Evolutionary conservation across 2,888 invertebrate genomes (phyloP).

Genomic region (Plagodis pulveraria): DNA sequence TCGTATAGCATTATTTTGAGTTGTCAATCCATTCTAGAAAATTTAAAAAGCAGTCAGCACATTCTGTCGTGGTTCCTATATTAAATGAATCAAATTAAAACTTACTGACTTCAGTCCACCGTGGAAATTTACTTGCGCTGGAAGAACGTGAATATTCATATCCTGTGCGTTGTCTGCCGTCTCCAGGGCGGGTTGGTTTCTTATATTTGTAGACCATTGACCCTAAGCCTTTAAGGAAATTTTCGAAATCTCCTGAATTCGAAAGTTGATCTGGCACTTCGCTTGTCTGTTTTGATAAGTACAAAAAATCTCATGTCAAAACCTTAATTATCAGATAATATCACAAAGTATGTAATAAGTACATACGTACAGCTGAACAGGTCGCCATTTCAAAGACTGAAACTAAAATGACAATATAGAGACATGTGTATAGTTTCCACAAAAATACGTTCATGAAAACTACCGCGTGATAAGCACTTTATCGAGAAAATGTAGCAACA

Average conservation of each 20-base stretch:
- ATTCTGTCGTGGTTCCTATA: constrained; percentile 10
- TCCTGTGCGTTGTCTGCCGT: constrained; percentile 14
- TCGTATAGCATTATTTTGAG: constrained; percentile 49
- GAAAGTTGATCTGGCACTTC: constrained; percentile 10
- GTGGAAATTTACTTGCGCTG: constrained; percentile 23
- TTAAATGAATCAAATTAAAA: constrained; percentile 27
- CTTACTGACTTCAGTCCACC: constrained; percentile 47
- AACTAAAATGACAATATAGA: constrained; percentile 32
- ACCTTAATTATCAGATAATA: too few species aligned
- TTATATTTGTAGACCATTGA: constrained; percentile 50
- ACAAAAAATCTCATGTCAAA: not conserved
- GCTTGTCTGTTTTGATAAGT: not conserved
- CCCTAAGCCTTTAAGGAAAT: constrained; percentile 52
- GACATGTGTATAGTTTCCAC: constrained; percentile 35
- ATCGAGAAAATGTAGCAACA: constrained; percentile 31
- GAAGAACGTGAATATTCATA: constrained; percentile 29
- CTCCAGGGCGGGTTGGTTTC: constrained; percentile 21
- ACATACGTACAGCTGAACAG: constrained; percentile 35
- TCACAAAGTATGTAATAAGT: too few species aligned
- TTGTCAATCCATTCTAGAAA: constrained; percentile 39
- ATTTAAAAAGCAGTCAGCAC: constrained; percentile 7
- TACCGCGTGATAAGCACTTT: constrained; percentile 32
- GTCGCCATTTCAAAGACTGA: constrained; percentile 30
- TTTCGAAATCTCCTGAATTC: constrained; percentile 48
- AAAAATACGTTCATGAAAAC: constrained; percentile 52